Base-by-base conservation (phyloP, 2,113 vertebrate species). In the Trinectes maculatus region DNA sequence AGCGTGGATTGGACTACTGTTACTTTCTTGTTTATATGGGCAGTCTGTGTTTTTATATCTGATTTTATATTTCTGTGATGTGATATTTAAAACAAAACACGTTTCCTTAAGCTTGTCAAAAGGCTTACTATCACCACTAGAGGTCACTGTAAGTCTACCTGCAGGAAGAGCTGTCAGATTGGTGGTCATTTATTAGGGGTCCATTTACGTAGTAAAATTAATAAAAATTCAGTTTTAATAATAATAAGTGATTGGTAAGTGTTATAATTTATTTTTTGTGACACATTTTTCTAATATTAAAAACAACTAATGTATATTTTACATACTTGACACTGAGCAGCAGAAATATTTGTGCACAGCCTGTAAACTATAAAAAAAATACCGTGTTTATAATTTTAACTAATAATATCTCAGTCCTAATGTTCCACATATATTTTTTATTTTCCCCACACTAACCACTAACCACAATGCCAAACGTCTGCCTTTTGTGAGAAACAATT, bases 71-170 rank as follows among this genome's bases (percentile, higher is more conserved):
- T 7, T 33, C 31, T 33, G 11, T 33, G 3, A 10, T 33, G 11
- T 33, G 31, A 33, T 33, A 33, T 6, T 33, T 33, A 2, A 33
- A 33, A 9, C 2, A 33, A 33, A 33, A 33, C 3, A 33, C 31
- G 2, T 33, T 33, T 33, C 31, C 6, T 2, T 10, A 33, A 33
- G 29, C 29, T 31, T 43, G 4, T 22, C 7, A n/a, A 1, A 51
- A 5, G 1, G 6, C 7, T 33, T 4, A 18, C 10, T 40, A 0
- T 7, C 7, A 18, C 68, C 85, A 83, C 68, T 64, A 86, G 81
- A 72, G 72, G 69, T 11, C 56, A 16, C 58, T 73, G 29, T 53
- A 51, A 26, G 8, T 68, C 55, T 13, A 71, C 37, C 21, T 11
- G 9, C 6, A 28, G 21, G 18, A 19, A 22, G 16, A 48, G 31